Evolutionary conservation across 2,888 invertebrate species (phyloP).

Genomic region (Lepidocyrtinus sp.): DNA sequence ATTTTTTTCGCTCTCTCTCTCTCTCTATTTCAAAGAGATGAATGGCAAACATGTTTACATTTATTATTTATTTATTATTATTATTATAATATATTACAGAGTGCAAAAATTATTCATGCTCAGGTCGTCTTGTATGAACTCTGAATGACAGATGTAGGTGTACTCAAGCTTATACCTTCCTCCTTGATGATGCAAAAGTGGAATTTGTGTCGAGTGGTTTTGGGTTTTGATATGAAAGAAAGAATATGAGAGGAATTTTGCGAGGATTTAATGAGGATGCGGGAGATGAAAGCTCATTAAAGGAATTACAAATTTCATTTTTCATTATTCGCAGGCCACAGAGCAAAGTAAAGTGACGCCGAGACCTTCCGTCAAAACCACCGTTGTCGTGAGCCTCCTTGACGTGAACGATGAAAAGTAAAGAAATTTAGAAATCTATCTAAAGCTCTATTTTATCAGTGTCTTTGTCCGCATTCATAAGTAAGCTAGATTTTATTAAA

Average conservation of each 20-base stretch:
- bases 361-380: conserved; percentile 85
- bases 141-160: too few relatives aligned
- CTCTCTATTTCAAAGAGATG: too few relatives aligned
- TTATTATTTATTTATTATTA: too few relatives aligned
- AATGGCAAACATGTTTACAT: too few relatives aligned
- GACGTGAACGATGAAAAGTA: conserved; percentile 88
- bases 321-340: conserved; percentile 72
- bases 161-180: too few relatives aligned
- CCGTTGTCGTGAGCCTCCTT: conserved; percentile 81
- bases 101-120: too few relatives aligned
- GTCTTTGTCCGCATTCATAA: conserved; percentile 6
- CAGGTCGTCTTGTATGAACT: too few relatives aligned
- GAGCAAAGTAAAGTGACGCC: conserved; percentile 80
- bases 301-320: too few relatives aligned
- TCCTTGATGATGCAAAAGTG: background rate
- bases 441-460: background rate
- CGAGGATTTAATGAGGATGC: conserved; percentile 49
- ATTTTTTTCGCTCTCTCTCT: too few relatives aligned
- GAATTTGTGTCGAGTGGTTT: conserved; percentile 21
- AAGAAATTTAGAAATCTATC: conserved; percentile 3
- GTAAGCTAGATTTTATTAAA: background rate
- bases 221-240: conserved; percentile 26
- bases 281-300: conserved; percentile 51
- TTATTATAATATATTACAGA: too few relatives aligned
- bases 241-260: conserved; percentile 23